Conservation (phyloP, 2,888 invertebrate species). For the Phorcus lineatus region DNA sequence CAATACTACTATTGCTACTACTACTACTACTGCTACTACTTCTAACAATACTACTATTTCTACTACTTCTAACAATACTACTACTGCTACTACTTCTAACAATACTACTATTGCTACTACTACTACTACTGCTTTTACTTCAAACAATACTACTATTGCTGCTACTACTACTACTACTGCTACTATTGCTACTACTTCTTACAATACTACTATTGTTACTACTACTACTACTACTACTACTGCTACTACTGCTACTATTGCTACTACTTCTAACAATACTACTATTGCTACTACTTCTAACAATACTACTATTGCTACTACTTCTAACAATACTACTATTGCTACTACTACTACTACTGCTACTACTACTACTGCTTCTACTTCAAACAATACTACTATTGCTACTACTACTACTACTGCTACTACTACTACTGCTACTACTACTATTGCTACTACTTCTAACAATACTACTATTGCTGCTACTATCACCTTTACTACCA, state of each 20-base stretch:
- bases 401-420: background rate
- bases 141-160: slow-evolving; percentile 19
- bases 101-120: too few species aligned
- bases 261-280: background rate
- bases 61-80: too few species aligned
- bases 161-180: background rate
- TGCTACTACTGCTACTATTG: background rate
- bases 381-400: background rate
- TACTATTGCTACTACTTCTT: too few species aligned
- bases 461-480: too few species aligned
- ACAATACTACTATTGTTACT: background rate
- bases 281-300: background rate
- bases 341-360: too few species aligned
- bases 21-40: background rate
- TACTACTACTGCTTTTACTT: background rate
- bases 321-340: too few species aligned
- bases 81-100: too few species aligned
- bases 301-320: background rate
- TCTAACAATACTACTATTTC: background rate
- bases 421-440: too few species aligned
- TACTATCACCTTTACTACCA: too few species aligned
- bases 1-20: background rate
- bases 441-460: too few species aligned
- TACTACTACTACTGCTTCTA: too few species aligned
- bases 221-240: background rate